Evolutionary conservation across 1,140 invertebrate species (phyloP).

Genomic region (Diprion similis): DNA sequence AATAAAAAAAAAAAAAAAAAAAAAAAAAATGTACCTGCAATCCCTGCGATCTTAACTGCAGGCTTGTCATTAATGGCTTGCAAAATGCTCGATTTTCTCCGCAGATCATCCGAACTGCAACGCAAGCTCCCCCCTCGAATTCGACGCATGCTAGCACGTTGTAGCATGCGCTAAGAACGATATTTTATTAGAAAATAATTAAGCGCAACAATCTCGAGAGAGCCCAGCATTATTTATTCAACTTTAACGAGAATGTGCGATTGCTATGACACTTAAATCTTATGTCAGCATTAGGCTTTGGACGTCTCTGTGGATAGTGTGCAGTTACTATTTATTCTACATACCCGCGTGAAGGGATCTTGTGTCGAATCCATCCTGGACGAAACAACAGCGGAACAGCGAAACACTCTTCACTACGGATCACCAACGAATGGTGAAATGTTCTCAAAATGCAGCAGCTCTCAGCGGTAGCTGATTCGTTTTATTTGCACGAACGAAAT

Average conservation of each 20-base stretch:
- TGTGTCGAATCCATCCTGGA: background rate
- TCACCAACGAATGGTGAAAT: background rate
- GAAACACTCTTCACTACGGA: background rate
- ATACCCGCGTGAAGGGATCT: background rate
- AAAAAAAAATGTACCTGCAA: background rate
- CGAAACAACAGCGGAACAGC: background rate
- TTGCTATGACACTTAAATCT: too few relatives aligned
- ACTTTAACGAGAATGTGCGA: too few relatives aligned
- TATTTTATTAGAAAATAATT: background rate
- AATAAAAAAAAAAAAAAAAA: background rate
- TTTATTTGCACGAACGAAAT: background rate
- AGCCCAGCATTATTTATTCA: too few relatives aligned
- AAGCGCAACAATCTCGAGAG: too few relatives aligned
- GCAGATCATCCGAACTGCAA: slow-evolving; percentile 19
- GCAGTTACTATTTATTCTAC: background rate
- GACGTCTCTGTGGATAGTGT: too few relatives aligned
- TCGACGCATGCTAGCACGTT: slow-evolving; percentile 8
- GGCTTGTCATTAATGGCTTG: slow-evolving; percentile 11
- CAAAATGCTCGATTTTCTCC: slow-evolving; percentile 16
- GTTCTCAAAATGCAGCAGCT: background rate
- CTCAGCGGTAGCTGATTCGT: background rate
- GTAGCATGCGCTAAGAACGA: background rate
- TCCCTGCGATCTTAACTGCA: background rate
- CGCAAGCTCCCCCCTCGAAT: background rate
- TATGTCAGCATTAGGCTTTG: too few relatives aligned